Evolutionary conservation across 64 coral and sea anemone genomes (phyloP), one percentile per base, ranked within the genome.

Genomic region (Dendrophyllia cribrosa): DNA sequence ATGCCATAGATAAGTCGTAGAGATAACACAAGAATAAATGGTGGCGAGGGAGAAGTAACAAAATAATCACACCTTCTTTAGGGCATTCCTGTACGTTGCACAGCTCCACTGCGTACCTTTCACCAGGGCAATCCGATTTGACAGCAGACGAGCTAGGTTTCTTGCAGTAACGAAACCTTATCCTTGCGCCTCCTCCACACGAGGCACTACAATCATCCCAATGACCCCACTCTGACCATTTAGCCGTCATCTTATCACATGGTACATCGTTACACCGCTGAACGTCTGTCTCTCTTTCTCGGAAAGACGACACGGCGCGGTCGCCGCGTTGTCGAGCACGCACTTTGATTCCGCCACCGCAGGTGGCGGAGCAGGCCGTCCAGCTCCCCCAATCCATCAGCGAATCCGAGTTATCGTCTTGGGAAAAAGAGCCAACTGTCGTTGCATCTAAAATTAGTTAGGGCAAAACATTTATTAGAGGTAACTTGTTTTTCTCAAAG

Each of bases 121-220:
- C 72, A 52, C 92, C 92, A 44, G 78, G 48, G 17, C 92, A 94
- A 6, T 45, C 58, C 20, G 77, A 60, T 8, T 56, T 89, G 9
- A 69, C 59, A 11, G 51, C 46, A 17, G 44, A 46, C 16, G 72
- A 51, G 23, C 55, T 50, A 13, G 58, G 76, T 67, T 56, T 71
- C 74, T 46, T 89, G 44, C 92, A 94, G 47, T 89, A 81, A 6
- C 92, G 92, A 89, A 89, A 83, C 59, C 92, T 89, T 23, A 94
- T 94, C 86, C 69, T 72, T 71, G 86, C 87, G 21, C 92, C 92
- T 84, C 86, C 86, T 26, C 86, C 92, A 89, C 92, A 94, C 9
- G 87, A 89, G 0, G 68, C 78, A 14, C 86, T 81, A 45, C 92
- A 94, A 25, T 74, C 76, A 25, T 17, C 74, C 92, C 92, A 94